Evolutionary conservation across 2,797 vertebrate species (phyloP), one percentile per base, ranked within the genome.

Genomic region (Acipenser transmontanus): DNA sequence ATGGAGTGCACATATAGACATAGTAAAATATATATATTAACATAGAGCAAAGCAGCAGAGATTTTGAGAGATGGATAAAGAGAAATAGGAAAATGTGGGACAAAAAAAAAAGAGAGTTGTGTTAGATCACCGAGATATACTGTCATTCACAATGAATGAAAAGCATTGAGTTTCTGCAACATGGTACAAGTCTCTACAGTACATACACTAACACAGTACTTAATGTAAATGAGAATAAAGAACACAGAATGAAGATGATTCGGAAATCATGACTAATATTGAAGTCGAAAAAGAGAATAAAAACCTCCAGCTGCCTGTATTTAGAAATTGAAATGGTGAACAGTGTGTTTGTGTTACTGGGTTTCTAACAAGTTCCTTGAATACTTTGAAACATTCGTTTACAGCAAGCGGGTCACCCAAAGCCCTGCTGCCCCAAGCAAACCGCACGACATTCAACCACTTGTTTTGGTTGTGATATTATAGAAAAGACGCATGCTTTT

Each of bases 31-130:
- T 66, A 2, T 17, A 8, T 50, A n/a, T 7, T 49, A 17, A 13
- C 47, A 34, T 10, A 2, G 47, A 50, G 59, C 63, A 54, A 50
- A 65, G 63, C 65, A 8, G 49, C 63, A 65, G 63, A 64, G 20
- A 61, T 13, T 57, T 13, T 13, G 54, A 57, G 11, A 61, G 17
- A 51, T 54, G 52, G n/a, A 54, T 54, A n/a, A 17, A 17, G 34
- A 49, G 49, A 61, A 56, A 64, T 6, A 65, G 47, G 50, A 65
- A 47, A 12, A 65, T 11, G 47, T 51, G 63, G 59, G 63, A 66
- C 63, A 69, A 65, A 69, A 61, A 56, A 62, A 54, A 54, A 50
- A 56, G 52, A 65, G 47, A 61, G 64, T 51, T 34, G 59, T 65
- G 63, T 61, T 66, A 60, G 59, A 52, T 52, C 8, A 8, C 47